Evolutionary conservation across 2,888 invertebrate species (phyloP), one percentile per base, ranked within the genome.

Genomic region (Dicycla oo): DNA sequence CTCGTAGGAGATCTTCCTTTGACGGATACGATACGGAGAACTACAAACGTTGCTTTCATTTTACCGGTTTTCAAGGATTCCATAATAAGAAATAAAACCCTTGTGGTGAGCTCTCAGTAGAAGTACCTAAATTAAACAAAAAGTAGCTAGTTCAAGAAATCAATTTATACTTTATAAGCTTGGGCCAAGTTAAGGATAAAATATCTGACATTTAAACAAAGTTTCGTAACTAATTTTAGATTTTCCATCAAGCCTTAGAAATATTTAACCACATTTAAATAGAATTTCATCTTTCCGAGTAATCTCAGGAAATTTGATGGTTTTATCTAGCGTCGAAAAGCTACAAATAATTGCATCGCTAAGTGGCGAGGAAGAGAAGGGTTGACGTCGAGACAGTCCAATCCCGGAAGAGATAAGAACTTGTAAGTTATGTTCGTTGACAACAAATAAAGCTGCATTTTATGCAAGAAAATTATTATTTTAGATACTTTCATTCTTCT

Each of bases 281-380:
- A 54, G 13, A 51, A 62, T 53, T 49, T 40, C 0, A 65, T 57
- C 34, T 75, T 76, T 53, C 20, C 43, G 3, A 57, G 56, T 71
- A 60, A 80, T 67, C 34, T 71, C 6, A 40, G 23, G 8, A 23
- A 47, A 49, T 61, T 79, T 64, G 20, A 51, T 49, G 61, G 63
- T 26, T 60, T 64, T 30, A 53, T 30, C 5, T 49, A 13, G 20
- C 49, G 34, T 3, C 15, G n/a, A 54, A 70, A 71, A 67, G 40
- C 57, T 54, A 69, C 40, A 69, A 65, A 78, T 67, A 71, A 75
- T 78, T 75, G 54, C 56, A 69, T 75, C 6, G 10, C 26, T 71
- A 69, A 78, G 53, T 61, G 40, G 65, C 11, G 34, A 58, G n/a
- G 45, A 51, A 51, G 75, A 74, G 53, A 61, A 61, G 69, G 69